Conservation (phyloP, 2,113 vertebrate species). For the Hipposideros armiger region DNA sequence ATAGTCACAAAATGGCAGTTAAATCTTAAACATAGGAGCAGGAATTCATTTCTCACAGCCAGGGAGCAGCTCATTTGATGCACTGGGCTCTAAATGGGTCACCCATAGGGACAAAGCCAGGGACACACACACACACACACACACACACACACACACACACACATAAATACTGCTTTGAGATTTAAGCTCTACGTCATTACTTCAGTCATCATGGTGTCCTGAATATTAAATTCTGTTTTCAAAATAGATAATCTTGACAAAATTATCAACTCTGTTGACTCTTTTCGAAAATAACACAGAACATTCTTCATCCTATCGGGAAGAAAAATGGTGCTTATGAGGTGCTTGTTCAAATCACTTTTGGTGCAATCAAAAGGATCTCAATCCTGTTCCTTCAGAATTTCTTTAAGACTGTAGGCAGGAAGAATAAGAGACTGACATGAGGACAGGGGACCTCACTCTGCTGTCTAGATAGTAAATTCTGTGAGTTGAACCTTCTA, state of each 20-base stretch:
- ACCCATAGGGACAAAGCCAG: not conserved
- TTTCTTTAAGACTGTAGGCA: not conserved
- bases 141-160: not conserved
- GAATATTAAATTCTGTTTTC: constrained; percentile 2
- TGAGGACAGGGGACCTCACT: not conserved
- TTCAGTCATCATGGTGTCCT: not conserved
- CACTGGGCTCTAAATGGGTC: not conserved
- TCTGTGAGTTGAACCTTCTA: not conserved
- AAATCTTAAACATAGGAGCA: not conserved
- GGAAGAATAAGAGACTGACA: not conserved
- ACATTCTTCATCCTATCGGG: not conserved
- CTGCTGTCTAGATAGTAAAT: not conserved
- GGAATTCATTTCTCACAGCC: not conserved
- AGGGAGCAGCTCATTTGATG: not conserved
- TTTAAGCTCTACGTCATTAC: not conserved
- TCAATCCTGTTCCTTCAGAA: not conserved
- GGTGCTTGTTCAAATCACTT: not conserved
- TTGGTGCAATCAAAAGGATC: not conserved
- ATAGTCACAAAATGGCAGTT: not conserved
- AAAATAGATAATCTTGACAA: not conserved
- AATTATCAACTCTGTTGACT: not conserved
- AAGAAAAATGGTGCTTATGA: not conserved
- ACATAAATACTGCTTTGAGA: not conserved
- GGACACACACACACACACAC: not conserved
- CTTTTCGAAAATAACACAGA: not conserved